Evolutionary conservation across 1,140 invertebrate species (phyloP).

Genomic region (Ostrea edulis): DNA sequence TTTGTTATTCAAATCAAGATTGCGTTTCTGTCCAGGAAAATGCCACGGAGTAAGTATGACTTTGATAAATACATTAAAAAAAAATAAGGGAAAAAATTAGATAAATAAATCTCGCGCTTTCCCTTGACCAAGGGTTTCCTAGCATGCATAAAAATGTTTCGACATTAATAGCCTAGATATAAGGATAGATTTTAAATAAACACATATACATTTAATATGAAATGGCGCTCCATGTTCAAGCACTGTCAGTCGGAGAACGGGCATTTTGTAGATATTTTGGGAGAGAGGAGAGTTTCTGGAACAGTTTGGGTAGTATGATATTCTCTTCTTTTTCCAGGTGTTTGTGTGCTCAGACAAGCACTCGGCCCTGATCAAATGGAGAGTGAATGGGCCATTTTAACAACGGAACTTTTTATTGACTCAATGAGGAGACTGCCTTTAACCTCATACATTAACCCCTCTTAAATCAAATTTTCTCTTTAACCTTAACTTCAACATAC

Average conservation of each 20-base stretch:
- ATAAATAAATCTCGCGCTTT: no score
- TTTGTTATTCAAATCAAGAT: slow-evolving; percentile 27
- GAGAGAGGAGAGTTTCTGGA: not conserved
- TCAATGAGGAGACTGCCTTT: not conserved
- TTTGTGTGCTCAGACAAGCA: slow-evolving; percentile 31
- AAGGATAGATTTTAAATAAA: not conserved
- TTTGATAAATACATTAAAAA: not conserved
- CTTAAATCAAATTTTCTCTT: not conserved
- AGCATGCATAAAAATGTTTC: no score
- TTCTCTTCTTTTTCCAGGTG: slow-evolving; percentile 36
- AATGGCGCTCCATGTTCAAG: slow-evolving; percentile 25
- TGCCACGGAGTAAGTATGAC: not conserved
- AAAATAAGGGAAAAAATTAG: no score
- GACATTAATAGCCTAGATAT: no score
- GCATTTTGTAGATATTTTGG: not conserved
- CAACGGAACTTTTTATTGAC: not conserved
- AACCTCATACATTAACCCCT: slow-evolving; percentile 21
- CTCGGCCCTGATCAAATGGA: slow-evolving; percentile 37
- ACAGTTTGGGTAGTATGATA: not conserved
- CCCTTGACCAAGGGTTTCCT: no score
- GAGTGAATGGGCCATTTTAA: slow-evolving; percentile 36
- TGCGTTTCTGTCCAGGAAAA: slow-evolving; percentile 24
- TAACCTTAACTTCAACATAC: slow-evolving; percentile 21
- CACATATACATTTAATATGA: not conserved
- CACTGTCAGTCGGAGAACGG: not conserved